These are phyloP conservation scores for Felis catus DNA, from an alignment of 2,113 vertebrate species.

Conservation along the genomic window F.catus_Fca126_mat1.0 CM031421.1:50641501-50642000, in stretches of 20 bases:
- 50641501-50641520: neutral
- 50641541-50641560: neutral
- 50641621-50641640: neutral
- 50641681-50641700: neutral
- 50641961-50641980: neutral
- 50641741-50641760: neutral
- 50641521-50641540: conserved; percentile 23
- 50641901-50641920: neutral
- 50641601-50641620: neutral
- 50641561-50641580: neutral
- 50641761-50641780: neutral
- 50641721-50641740: neutral
- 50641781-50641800: neutral
- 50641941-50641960: neutral
- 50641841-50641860: neutral
- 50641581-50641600: neutral
- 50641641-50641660: neutral
- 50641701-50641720: conserved; percentile 30
- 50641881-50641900: neutral
- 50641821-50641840: neutral
- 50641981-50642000: neutral
- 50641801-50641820: neutral
- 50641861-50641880: neutral
- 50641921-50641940: neutral
- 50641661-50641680: conserved; percentile 4